Evolutionary conservation across 2,888 invertebrate species (phyloP).

Genomic region (Metalampra italica): DNA sequence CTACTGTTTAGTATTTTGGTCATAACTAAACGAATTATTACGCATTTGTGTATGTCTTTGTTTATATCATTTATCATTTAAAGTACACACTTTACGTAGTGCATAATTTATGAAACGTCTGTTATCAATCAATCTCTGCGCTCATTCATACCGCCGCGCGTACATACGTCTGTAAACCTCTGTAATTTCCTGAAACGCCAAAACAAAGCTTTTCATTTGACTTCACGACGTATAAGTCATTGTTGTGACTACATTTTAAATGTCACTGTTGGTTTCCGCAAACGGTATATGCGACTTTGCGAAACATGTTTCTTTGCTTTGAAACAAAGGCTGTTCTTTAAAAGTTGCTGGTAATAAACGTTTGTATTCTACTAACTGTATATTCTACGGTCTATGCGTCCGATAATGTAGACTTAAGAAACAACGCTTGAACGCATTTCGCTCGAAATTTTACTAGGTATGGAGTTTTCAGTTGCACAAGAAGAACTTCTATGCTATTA

Average conservation of each 20-base stretch:
- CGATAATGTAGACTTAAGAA: not conserved
- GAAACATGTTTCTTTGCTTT: slow-evolving; percentile 1
- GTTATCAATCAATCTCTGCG: not conserved
- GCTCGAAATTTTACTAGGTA: too few species aligned
- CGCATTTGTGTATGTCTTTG: too few species aligned
- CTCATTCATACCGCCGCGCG: not conserved
- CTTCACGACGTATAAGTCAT: not conserved
- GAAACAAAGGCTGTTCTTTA: not conserved
- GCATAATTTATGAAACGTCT: not conserved
- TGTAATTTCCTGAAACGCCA: slow-evolving; percentile 1
- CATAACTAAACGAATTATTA: too few species aligned
- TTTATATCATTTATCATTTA: too few species aligned
- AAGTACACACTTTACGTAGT: not conserved
- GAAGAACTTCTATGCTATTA: too few species aligned
- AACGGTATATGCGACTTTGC: not conserved
- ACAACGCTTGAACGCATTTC: too few species aligned
- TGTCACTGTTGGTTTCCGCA: not conserved
- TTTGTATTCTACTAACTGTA: too few species aligned
- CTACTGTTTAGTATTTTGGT: too few species aligned
- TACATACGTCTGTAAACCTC: not conserved
- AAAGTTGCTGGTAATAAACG: not conserved
- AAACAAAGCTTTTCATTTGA: not conserved
- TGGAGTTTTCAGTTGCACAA: too few species aligned
- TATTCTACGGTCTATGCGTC: not conserved
- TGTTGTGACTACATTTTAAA: not conserved